phyloP scores from a whole-genome alignment of 2,797 vertebrate species.

The Cercopithecus petaurista region DNA sequence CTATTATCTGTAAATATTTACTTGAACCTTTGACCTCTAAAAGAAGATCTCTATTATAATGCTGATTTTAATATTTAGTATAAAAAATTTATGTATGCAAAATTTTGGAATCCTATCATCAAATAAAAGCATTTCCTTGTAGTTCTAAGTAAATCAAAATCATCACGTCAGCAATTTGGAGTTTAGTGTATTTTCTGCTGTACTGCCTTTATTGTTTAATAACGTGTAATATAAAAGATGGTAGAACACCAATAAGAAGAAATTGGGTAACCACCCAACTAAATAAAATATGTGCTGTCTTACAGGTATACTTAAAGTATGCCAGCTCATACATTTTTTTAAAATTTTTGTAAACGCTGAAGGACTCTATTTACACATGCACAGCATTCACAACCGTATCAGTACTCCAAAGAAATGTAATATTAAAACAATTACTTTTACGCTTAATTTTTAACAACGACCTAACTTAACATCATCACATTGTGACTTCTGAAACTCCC shows the following conservation, averaged over 20 bases:
- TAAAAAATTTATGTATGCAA: neutral
- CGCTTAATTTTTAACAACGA: neutral
- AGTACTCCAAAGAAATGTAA: neutral
- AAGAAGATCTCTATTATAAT: neutral
- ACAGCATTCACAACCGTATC: neutral
- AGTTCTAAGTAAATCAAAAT: slow-evolving; percentile 26
- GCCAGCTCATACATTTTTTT: neutral
- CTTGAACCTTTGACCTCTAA: slow-evolving; percentile 2
- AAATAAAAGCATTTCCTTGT: neutral
- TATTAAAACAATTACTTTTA: neutral
- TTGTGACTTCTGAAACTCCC: neutral
- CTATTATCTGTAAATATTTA: slow-evolving; percentile 24
- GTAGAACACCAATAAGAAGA: neutral
- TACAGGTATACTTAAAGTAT: neutral
- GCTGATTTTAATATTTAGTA: slow-evolving; percentile 32
- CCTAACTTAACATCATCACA: neutral
- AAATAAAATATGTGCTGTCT: neutral
- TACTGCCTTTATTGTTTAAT: slow-evolving; percentile 29
- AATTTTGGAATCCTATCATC: neutral
- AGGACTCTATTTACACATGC: neutral
- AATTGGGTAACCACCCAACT: neutral
- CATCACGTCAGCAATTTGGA: neutral
- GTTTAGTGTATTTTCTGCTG: neutral
- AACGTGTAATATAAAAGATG: neutral
- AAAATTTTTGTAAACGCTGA: neutral